A percentile compares a stretch with the other conserved stretches of the same genome.
phyloP scores from a whole-genome alignment of 2,888 invertebrate species.

The Nomada flava region DNA sequence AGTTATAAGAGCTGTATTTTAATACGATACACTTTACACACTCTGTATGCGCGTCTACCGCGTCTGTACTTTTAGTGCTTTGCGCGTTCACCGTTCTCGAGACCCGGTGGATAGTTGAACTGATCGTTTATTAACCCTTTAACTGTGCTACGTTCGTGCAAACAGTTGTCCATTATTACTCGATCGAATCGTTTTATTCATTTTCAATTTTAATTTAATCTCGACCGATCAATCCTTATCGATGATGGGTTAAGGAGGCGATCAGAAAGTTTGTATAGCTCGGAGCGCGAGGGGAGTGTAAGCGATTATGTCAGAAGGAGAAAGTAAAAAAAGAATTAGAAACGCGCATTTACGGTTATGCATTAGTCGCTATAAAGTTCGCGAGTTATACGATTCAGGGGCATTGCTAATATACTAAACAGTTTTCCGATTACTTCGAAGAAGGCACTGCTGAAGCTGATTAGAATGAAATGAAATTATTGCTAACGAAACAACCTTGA shows the following conservation, averaged over 20 bases:
- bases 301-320: not conserved
- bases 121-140: slow-evolving; percentile 17
- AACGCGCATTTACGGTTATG: slow-evolving; percentile 22
- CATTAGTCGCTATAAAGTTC: slow-evolving; percentile 38
- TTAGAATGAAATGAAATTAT: not conserved
- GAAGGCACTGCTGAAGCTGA: slow-evolving; percentile 19
- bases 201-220: not conserved
- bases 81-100: slow-evolving; percentile 43
- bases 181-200: no score
- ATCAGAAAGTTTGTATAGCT: not conserved
- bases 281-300: not conserved
- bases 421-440: slow-evolving; percentile 25
- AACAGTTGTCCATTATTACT: no score
- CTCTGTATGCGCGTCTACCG: slow-evolving; percentile 46
- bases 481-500: not conserved
- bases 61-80: slow-evolving; percentile 48
- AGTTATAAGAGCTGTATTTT: slow-evolving; percentile 74
- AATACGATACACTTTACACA: slow-evolving; percentile 76
- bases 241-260: slow-evolving; percentile 2
- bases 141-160: no score
- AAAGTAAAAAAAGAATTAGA: not conserved
- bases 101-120: slow-evolving; percentile 1
- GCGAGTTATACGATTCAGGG: slow-evolving; percentile 54
- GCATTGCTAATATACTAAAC: slow-evolving; percentile 42
- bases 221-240: not conserved